A percentile compares a stretch with the other conserved stretches of the same genome.
Conservation (phyloP, 2,888 invertebrate species). For the Hydroisotoma schaefferi region DNA sequence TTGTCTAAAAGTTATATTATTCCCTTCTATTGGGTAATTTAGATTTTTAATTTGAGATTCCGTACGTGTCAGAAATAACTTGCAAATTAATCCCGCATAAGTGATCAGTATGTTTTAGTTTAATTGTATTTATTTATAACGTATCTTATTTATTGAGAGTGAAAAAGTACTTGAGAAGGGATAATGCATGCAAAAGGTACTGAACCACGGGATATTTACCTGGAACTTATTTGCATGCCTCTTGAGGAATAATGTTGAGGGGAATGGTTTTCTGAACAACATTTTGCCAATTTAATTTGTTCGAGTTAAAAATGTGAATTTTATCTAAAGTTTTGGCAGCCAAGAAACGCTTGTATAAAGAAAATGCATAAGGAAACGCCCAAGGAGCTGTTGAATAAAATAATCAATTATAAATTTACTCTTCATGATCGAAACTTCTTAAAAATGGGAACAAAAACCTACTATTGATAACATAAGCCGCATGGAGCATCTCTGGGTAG, state of each 20-base stretch:
- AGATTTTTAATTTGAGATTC: too few relatives aligned
- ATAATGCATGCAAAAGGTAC: too few relatives aligned
- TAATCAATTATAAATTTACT: neutral
- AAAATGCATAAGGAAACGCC: slow-evolving; percentile 10
- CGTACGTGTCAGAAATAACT: too few relatives aligned
- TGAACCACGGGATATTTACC: too few relatives aligned
- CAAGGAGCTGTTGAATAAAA: slow-evolving; percentile 9
- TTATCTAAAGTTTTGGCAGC: neutral
- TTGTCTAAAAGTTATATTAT: too few relatives aligned
- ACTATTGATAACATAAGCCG: slow-evolving; percentile 5
- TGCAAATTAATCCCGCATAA: too few relatives aligned
- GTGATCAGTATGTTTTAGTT: too few relatives aligned
- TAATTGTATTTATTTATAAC: too few relatives aligned
- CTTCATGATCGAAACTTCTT: neutral
- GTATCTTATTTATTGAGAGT: too few relatives aligned
- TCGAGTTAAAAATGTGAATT: neutral
- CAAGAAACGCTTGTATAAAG: neutral
- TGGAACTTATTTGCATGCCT: neutral
- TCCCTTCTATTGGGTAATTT: too few relatives aligned
- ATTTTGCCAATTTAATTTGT: neutral
- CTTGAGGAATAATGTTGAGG: neutral
- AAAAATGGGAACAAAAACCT: neutral
- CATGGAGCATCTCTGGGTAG: neutral
- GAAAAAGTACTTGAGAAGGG: too few relatives aligned
- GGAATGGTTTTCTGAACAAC: neutral